Conservation (phyloP, 2,797 vertebrate species). For the Sebastes vulpes region DNA sequence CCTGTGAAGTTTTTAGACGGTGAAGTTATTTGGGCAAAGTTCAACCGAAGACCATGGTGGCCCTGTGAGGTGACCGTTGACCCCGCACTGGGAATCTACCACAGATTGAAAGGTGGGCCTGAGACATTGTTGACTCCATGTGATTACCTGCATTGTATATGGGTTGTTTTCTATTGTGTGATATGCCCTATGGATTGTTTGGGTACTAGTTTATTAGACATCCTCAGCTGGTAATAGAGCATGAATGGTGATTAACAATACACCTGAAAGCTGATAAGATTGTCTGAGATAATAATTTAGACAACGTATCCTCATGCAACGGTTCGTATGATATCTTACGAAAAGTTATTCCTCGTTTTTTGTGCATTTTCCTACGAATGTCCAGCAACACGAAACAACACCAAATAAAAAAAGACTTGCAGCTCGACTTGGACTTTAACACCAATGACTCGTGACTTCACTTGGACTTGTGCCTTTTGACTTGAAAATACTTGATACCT, state of each 20-base stretch:
- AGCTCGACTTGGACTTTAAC: too few relatives aligned
- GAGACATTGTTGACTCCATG: conserved; percentile 8
- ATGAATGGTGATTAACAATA: neutral
- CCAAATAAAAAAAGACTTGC: too few relatives aligned
- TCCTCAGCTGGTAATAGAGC: neutral
- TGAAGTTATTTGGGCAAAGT: conserved; percentile 97
- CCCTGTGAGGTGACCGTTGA: conserved; percentile 93
- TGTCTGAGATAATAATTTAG: neutral
- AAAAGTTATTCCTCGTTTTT: too few relatives aligned
- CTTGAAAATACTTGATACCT: too few relatives aligned
- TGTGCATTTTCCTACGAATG: neutral
- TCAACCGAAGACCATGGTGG: conserved; percentile 98
- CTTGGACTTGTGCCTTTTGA: too few relatives aligned
- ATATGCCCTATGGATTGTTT: neutral
- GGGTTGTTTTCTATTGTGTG: neutral
- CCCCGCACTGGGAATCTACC: conserved; percentile 89
- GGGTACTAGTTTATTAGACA: neutral
- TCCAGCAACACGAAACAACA: neutral
- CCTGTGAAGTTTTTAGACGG: conserved; percentile 93
- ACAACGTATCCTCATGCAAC: too few relatives aligned
- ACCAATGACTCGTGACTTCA: too few relatives aligned
- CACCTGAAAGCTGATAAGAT: neutral
- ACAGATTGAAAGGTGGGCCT: conserved; percentile 93
- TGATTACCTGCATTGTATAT: neutral
- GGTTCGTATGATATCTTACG: too few relatives aligned